A percentile compares a stretch with the other conserved stretches of the same genome.
Evolutionary conservation across 1,140 invertebrate genomes (phyloP).

Genomic region (Pseudomyrmex flavicornis): DNA sequence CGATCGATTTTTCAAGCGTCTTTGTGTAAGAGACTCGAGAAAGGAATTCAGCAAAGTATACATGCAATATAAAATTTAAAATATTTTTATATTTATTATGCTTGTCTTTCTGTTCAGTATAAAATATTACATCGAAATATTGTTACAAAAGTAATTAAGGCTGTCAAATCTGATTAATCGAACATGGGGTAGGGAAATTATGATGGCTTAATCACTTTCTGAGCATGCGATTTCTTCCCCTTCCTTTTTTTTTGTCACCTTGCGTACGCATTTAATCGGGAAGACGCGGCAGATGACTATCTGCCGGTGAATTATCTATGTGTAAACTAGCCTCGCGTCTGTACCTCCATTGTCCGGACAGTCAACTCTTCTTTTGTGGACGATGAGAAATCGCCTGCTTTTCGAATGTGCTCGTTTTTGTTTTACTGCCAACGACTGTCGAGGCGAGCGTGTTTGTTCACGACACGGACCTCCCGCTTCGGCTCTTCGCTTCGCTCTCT

Average conservation of each 20-base stretch:
- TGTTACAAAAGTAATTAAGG: background rate
- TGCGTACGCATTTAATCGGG: slow-evolving; percentile 59
- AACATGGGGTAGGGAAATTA: background rate
- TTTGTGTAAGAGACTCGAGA: background rate
- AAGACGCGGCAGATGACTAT: slow-evolving; percentile 69
- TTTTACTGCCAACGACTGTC: slow-evolving; percentile 60
- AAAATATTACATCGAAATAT: slow-evolving; percentile 33
- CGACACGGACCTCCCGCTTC: slow-evolving; percentile 63
- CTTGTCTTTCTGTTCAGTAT: background rate
- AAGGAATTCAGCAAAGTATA: slow-evolving; percentile 1
- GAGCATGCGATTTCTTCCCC: background rate
- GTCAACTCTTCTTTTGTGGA: slow-evolving; percentile 74
- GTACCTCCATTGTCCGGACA: slow-evolving; percentile 70
- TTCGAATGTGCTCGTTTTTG: slow-evolving; percentile 66
- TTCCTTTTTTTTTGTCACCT: slow-evolving; percentile 7
- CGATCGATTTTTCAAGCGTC: background rate
- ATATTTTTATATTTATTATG: background rate
- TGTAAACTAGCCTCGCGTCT: slow-evolving; percentile 72
- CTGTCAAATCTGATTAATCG: slow-evolving; percentile 45
- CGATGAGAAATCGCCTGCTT: slow-evolving; percentile 72
- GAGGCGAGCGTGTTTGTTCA: slow-evolving; percentile 54
- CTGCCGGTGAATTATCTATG: slow-evolving; percentile 73
- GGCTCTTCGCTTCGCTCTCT: background rate
- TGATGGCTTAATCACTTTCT: slow-evolving; percentile 42
- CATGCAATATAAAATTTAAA: background rate